Evolutionary conservation across 2,888 invertebrate genomes (phyloP), one percentile per base, ranked within the genome.

Genomic region (Melipona beecheii): DNA sequence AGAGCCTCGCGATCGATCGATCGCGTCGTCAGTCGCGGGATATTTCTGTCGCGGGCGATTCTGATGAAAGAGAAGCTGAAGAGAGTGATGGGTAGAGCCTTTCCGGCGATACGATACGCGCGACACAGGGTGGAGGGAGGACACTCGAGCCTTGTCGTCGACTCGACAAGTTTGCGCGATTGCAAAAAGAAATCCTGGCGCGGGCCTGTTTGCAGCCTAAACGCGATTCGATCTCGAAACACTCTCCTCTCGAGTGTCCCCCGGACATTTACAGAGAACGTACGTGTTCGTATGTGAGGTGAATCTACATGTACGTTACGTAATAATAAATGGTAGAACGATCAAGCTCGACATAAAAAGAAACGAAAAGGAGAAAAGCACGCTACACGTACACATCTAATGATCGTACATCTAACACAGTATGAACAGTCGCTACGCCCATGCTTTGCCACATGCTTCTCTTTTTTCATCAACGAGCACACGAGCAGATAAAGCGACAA

Each of bases 41-140:
- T 78, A 83, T 86, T 86, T 76, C 65, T 72, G 71, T 52, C 76
- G 71, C 76, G 52, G 72, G 52, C n/a, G 49, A 74, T 65, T 62
- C 76, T 52, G 68, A 83, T 83, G 83, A 65, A 83, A 69, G 72
- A 79, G 78, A 72, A 84, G 84, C 84, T 69, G 84, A 78, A 75
- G 75, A 83, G 78, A 83, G 27, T 58, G 27, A 66, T 83, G 84
- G 43, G 69, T 71, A 69, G 64, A 69, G 64, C 70, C 31, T 65
- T 60, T 31, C 69, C 75, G 71, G 64, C 71, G 60, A 77, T 82
- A 70, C 70, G 72, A 79, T 79, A 75, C 66, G 58, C 72, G 62
- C 62, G 54, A 13, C 60, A 60, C 65, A 70, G 43, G 43, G 43
- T 11, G 43, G 43, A 43, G 43, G 76, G 76, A 88, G 83, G 68